A percentile compares a stretch with the other conserved stretches of the same genome.
These are phyloP conservation scores for Brachirus orientalis DNA, from an alignment of 2,113 vertebrate genomes.

Conservation along the genomic window DNA sequence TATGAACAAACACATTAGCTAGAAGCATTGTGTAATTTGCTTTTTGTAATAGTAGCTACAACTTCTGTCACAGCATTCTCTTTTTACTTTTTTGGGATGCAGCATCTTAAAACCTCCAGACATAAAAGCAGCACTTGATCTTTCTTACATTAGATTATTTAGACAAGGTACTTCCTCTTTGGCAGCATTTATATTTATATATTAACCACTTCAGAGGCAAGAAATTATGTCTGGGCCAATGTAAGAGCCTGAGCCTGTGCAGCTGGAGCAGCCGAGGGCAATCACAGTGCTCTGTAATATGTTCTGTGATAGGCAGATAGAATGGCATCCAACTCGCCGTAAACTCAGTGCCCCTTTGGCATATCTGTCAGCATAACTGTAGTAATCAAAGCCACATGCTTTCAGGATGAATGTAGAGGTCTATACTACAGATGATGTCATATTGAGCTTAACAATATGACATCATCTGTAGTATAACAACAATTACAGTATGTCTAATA, in stretches of 20 bases:
- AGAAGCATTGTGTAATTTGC: constrained; percentile 1
- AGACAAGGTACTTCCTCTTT: constrained; percentile 5
- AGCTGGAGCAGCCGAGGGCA: constrained; percentile 5
- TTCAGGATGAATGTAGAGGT: neutral
- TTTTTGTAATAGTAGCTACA: constrained; percentile 50
- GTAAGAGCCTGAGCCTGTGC: neutral
- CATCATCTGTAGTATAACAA: no score
- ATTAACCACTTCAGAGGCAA: constrained; percentile 12
- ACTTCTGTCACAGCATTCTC: constrained; percentile 15
- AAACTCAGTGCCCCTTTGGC: constrained; percentile 28
- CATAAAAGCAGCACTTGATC: neutral
- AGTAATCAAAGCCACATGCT: constrained; percentile 28
- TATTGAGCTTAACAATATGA: constrained; percentile 2
- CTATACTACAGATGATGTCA: constrained; percentile 11
- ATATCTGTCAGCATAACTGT: constrained; percentile 36
- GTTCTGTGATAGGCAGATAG: no score
- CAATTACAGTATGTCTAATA: neutral
- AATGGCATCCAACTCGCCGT: constrained; percentile 27
- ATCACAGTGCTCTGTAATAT: constrained; percentile 35
- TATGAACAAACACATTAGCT: constrained; percentile 60
- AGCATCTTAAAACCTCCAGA: constrained; percentile 19
- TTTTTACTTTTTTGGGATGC: constrained; percentile 16
- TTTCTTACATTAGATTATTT: constrained; percentile 13
- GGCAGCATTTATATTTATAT: constrained; percentile 29
- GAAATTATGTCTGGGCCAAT: constrained; percentile 18